phyloP scores from a whole-genome alignment of 1,140 invertebrate species.

The Drosophila takahashii region DNA sequence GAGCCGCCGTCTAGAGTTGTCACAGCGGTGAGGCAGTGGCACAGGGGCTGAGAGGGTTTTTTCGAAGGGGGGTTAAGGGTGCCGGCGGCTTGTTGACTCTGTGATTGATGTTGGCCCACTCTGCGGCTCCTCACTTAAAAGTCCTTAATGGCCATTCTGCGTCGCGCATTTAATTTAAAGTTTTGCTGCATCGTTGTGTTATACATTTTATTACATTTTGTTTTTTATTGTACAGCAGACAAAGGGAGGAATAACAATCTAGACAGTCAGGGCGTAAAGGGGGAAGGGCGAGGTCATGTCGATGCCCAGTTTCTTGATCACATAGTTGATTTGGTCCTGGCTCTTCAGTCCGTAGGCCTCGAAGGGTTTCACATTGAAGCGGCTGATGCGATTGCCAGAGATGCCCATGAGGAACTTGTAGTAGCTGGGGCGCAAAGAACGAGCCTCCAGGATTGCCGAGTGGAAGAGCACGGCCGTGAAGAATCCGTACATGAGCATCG shows the following conservation, averaged over 20 bases:
- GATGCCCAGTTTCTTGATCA: constrained; percentile 73
- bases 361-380: constrained; percentile 84
- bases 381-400: constrained; percentile 85
- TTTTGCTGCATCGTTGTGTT: constrained; percentile 52
- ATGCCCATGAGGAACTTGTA: constrained; percentile 91
- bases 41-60: constrained; percentile 7
- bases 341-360: constrained; percentile 87
- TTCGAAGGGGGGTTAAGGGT: constrained; percentile 7
- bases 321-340: constrained; percentile 82
- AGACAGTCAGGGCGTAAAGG: constrained; percentile 30
- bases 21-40: constrained; percentile 46
- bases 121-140: constrained; percentile 51
- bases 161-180: constrained; percentile 67
- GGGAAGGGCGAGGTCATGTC: constrained; percentile 52
- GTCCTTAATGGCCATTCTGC: constrained; percentile 67
- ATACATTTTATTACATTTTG: constrained; percentile 36
- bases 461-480: constrained; percentile 92
- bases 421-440: constrained; percentile 92
- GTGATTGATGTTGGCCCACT: constrained; percentile 53
- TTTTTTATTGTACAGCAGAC: constrained; percentile 8
- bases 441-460: constrained; percentile 91
- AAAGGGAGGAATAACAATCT: background rate
- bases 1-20: constrained; percentile 55
- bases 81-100: constrained; percentile 52
- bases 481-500: constrained; percentile 89